Conservation (phyloP, 2,113 vertebrate species). For the Pomatostomus ruficeps region DNA sequence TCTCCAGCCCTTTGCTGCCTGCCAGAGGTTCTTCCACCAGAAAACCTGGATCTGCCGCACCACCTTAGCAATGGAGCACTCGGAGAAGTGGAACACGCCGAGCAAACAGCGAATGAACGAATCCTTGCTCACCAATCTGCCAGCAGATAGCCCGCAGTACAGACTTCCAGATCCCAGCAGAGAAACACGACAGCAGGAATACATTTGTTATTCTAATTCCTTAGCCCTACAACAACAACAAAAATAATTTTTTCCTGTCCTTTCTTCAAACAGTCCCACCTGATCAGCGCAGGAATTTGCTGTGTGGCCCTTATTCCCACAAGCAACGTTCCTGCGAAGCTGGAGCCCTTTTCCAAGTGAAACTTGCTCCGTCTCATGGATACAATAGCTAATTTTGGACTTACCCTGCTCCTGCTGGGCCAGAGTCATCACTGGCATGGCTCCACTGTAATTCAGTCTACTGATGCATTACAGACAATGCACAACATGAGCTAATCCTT, state of each 20-base stretch:
- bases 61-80: not conserved
- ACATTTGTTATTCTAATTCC: not conserved
- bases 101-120: not conserved
- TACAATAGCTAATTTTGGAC: slow-evolving; percentile 60
- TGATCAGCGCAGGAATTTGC: not conserved
- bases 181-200: not conserved
- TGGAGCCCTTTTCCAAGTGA: not conserved
- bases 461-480: slow-evolving; percentile 38
- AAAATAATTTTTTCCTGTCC: not conserved
- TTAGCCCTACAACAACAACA: not conserved
- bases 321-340: not conserved
- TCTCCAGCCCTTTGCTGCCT: not conserved
- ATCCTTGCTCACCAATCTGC: not conserved
- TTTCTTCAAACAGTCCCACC: not conserved
- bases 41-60: not conserved
- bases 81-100: not conserved
- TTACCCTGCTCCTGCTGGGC: slow-evolving; percentile 41
- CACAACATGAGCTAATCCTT: slow-evolving; percentile 18
- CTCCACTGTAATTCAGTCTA: slow-evolving; percentile 43
- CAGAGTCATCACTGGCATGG: slow-evolving; percentile 50
- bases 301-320: not conserved
- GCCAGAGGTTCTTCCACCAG: not conserved
- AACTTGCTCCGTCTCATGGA: slow-evolving; percentile 8
- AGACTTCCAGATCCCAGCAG: not conserved
- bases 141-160: not conserved